Evolutionary conservation across 2,113 vertebrate species (phyloP), one percentile per base, ranked within the genome.

Genomic region (Carlito syrichta): DNA sequence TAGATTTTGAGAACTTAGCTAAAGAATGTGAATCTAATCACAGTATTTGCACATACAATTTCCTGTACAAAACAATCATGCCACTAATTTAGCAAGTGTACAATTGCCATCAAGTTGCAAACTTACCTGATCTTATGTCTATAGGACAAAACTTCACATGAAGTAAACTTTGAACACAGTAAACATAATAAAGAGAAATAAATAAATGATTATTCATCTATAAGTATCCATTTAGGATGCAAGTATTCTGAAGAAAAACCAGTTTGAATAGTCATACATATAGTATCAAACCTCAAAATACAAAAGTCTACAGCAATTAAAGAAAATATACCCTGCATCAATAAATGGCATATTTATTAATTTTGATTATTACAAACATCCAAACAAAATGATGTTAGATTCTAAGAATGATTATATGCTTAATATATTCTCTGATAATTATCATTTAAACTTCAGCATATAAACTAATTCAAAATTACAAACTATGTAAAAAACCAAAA

Each of bases 21-120:
- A n/a, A 92, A 90, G 97, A 98, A 95, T 95, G 50, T 94, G 90
- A 96, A 98, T 98, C 88, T 95, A 97, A 98, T 98, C 96, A 98
- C 94, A 38, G 54, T 94, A 97, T 97, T 97, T 97, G 54, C 66
- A 95, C 91, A 97, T 74, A 95, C 20, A 89, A 60, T 96, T 98
- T 98, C 86, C 76, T 97, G 60, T 89, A 87, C 68, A 97, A 98
- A 98, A 98, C 48, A 97, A 89, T 96, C 91, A 89, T 5, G 25
- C 13, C 78, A 95, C 76, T 66, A 89, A 97, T 96, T 97, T 89
- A 89, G 9, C 77, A 95, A 97, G 62, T 0, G n/a, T 52, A 30
- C 22, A 93, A 86, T 86, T 96, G 93, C 45, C 30, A 81, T 96
- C 95, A 87, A 85, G 35, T 85, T 94, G 32, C 13, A 81, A 97